Conservation (phyloP, 92 coral and sea anemone genomes). For the Scolanthus callimorphus region DNA sequence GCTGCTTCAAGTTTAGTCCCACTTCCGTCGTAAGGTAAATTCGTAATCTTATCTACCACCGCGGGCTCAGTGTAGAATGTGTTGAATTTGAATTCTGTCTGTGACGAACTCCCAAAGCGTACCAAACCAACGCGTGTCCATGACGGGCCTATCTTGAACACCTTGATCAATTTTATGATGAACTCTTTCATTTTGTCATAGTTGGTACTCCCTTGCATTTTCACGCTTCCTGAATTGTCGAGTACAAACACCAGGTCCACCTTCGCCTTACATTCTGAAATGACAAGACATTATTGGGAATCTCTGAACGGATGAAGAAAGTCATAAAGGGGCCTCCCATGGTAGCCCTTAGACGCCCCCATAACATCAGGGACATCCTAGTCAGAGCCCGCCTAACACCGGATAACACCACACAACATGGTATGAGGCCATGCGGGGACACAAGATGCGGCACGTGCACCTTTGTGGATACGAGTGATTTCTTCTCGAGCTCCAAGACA, state of each 20-base stretch:
- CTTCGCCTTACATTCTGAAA: conserved; percentile 63
- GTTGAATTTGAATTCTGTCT: conserved; percentile 43
- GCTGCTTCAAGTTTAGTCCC: conserved; percentile 50
- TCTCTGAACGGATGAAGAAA: no score
- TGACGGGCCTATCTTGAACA: conserved; percentile 33
- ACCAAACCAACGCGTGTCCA: conserved; percentile 54
- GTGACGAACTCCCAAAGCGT: conserved; percentile 13
- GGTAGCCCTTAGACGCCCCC: no score
- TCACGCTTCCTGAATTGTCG: conserved; percentile 87
- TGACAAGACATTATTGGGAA: no score
- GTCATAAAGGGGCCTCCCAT: no score
- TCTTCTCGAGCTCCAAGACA: no score
- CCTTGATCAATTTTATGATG: conserved; percentile 28
- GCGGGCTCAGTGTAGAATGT: conserved; percentile 10
- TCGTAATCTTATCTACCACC: conserved; percentile 23
- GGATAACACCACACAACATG: no score
- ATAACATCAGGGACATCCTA: no score
- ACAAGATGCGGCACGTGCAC: no score
- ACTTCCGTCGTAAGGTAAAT: conserved; percentile 20
- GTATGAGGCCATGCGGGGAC: no score
- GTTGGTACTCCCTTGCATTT: conserved; percentile 42
- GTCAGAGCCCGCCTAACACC: no score
- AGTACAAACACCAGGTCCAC: conserved; percentile 69
- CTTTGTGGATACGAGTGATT: no score
- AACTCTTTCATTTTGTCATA: conserved; percentile 50